Base-by-base conservation (phyloP, 2,113 vertebrate genomes). In the Chionomys nivalis region DNA sequence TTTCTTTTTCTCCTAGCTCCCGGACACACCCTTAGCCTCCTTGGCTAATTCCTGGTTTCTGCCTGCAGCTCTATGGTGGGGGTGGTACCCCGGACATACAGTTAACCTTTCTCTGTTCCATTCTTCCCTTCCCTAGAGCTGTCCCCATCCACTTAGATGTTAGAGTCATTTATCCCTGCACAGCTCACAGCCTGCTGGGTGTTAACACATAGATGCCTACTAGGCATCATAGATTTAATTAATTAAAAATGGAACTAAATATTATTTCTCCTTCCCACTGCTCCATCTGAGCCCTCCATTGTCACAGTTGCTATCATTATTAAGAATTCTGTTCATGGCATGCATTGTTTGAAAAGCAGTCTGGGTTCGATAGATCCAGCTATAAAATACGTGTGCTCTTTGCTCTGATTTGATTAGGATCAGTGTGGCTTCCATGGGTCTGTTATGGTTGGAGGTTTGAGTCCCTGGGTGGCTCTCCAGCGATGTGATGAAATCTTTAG, bases 11-110 rank as follows among this genome's bases (percentile, higher is more conserved):
- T 66, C 14, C 52, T 44, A 12, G 24, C 42, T 23, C 28, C 42
- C 36, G 31, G 44, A 47, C 2, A 11, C 26, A 58, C 33, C 36
- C 36, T 78, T n/a, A 39, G 66, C n/a, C 39, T 94, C 44, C 44
- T 86, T 87, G 47, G 49, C 91, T 70, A 58, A 89, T 93, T 91
- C 42, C 49, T 76, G 21, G 21, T 75, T 92, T 90, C 93, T 55
- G 44, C 52, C 52, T 33, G 24, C 33, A 76, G 78, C 33, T 28
- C 9, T 14, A 0, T 52, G 49, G 3, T 75, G 63, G 28, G n/a
- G 42, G 21, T 16, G 47, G 75, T 2, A 21, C 33, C 47, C 23
- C 9, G 12, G 31, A 42, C 24, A 63, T 70, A 1, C 3, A 23
- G 65, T 75, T 44, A 58, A 24, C 17, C 17, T 61, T 63, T 68